These are phyloP conservation scores for Drosophila pseudoananassae DNA, from an alignment of 1,140 invertebrate species.

Conservation along the genomic window DNA sequence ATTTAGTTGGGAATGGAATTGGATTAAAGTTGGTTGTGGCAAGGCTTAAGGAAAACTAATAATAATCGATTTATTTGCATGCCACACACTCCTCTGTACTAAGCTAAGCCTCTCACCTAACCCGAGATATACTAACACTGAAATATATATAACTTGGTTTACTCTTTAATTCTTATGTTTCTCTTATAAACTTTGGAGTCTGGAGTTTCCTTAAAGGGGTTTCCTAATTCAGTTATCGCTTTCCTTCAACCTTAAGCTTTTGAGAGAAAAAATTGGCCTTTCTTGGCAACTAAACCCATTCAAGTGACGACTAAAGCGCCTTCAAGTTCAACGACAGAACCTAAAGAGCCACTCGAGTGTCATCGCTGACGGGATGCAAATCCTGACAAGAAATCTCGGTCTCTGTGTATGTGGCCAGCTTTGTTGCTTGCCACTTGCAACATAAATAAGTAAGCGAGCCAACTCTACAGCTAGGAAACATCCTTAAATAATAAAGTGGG, in stretches of 20 bases:
- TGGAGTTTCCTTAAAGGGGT: background rate
- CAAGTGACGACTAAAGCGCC: slow-evolving; percentile 30
- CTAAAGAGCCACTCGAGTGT: slow-evolving; percentile 33
- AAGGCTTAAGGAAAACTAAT: background rate
- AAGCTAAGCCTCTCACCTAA: slow-evolving; percentile 1
- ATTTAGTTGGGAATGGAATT: slow-evolving; percentile 38
- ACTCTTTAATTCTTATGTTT: slow-evolving; percentile 13
- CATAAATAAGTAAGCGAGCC: slow-evolving; percentile 44
- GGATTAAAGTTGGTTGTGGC: slow-evolving; percentile 20
- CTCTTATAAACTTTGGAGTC: slow-evolving; percentile 1
- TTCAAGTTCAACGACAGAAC: slow-evolving; percentile 23
- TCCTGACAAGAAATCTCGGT: slow-evolving; percentile 34
- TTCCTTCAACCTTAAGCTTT: background rate
- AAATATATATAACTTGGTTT: slow-evolving; percentile 19
- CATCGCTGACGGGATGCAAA: slow-evolving; percentile 36
- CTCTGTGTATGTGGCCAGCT: slow-evolving; percentile 21
- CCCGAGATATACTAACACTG: slow-evolving; percentile 11
- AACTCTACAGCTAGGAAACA: slow-evolving; percentile 42
- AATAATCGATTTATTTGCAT: slow-evolving; percentile 22
- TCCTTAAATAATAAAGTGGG: slow-evolving; percentile 56
- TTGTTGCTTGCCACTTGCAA: slow-evolving; percentile 29
- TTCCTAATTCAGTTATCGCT: background rate
- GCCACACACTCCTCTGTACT: background rate
- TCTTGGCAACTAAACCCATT: slow-evolving; percentile 22
- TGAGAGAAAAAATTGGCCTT: background rate